Evolutionary conservation across 2,797 vertebrate genomes (phyloP).

Genomic region (Micropoecilia bifurca): DNA sequence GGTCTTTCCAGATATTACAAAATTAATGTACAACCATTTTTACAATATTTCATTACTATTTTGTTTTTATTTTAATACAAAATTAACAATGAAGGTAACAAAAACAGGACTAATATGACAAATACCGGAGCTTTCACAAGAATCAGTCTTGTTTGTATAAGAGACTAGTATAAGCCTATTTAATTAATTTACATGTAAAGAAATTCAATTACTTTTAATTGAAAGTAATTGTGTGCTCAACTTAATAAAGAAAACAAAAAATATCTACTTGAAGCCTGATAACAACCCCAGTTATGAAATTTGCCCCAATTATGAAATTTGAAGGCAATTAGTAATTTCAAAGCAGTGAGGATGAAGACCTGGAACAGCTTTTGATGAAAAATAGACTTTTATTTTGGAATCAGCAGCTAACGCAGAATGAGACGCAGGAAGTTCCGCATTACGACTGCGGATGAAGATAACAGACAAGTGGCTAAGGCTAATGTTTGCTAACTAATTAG

Average conservation of each 20-base stretch:
- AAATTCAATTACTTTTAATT: neutral
- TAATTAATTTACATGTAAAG: neutral
- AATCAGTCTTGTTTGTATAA: neutral
- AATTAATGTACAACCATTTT: neutral
- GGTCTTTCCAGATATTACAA: neutral
- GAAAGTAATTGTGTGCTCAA: too few relatives aligned
- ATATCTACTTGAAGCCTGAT: neutral
- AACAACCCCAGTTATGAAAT: neutral
- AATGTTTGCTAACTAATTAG: constrained; percentile 77
- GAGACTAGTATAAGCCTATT: neutral
- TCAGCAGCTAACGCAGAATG: constrained; percentile 25
- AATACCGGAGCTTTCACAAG: neutral
- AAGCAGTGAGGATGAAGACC: neutral
- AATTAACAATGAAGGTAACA: neutral
- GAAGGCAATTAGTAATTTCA: neutral
- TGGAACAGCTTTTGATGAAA: neutral
- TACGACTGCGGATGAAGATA: constrained; percentile 74
- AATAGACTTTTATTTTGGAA: constrained; percentile 71
- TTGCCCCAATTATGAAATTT: neutral
- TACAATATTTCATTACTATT: neutral
- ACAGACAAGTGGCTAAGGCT: constrained; percentile 82
- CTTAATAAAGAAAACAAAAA: neutral
- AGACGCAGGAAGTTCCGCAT: constrained; percentile 76
- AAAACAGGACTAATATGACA: neutral
- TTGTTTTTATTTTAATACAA: neutral